Conservation (phyloP, 2,797 vertebrate species). For the Synanceia verrucosa region DNA sequence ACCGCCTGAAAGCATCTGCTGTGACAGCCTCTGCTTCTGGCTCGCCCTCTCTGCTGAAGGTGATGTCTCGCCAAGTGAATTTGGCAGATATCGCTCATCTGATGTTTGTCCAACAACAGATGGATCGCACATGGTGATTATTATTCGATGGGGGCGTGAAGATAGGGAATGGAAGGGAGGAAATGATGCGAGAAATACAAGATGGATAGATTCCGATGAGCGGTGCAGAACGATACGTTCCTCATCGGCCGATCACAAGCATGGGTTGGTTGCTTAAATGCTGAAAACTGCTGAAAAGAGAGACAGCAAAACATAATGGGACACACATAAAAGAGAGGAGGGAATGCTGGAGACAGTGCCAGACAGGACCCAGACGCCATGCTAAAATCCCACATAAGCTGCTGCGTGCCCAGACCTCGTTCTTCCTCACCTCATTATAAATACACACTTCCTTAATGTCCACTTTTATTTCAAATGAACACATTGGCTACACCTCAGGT, state of each 20-base stretch:
- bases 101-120: slow-evolving; percentile 75
- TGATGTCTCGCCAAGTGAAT: slow-evolving; percentile 63
- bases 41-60: slow-evolving; percentile 54
- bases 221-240: not conserved
- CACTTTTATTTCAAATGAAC: slow-evolving; percentile 43
- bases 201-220: slow-evolving; percentile 11
- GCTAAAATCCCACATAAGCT: slow-evolving; percentile 9
- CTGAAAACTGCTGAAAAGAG: not conserved
- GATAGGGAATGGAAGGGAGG: not conserved
- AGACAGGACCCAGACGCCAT: slow-evolving; percentile 40
- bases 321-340: not conserved
- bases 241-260: not conserved
- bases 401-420: not conserved
- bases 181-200: slow-evolving; percentile 4
- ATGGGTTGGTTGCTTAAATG: not conserved
- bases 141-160: slow-evolving; percentile 39
- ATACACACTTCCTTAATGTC: slow-evolving; percentile 22
- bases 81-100: slow-evolving; percentile 66
- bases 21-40: slow-evolving; percentile 44
- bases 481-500: not conserved
- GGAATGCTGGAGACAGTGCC: not conserved
- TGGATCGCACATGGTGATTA: slow-evolving; percentile 66
- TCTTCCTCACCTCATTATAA: slow-evolving; percentile 9
- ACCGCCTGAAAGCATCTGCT: slow-evolving; percentile 59
- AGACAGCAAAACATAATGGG: not conserved